These are phyloP conservation scores for Gymnocephalus cernua DNA, from an alignment of 2,113 vertebrate genomes.

Conservation along the genomic window DNA sequence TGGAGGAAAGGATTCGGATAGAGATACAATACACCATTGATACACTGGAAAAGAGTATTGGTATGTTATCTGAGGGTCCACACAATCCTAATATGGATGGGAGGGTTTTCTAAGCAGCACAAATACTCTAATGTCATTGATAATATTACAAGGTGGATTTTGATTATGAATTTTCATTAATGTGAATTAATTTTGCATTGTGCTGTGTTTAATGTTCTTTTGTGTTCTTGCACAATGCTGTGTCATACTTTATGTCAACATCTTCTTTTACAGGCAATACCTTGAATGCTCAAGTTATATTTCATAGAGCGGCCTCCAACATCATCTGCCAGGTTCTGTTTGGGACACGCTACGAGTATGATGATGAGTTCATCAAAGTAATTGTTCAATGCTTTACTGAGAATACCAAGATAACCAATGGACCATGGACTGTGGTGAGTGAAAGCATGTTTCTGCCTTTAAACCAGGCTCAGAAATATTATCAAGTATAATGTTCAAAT, in stretches of 20 bases:
- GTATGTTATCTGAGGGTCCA: conserved; percentile 6
- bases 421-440: conserved; percentile 69
- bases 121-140: too few species aligned
- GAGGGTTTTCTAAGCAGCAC: too few species aligned
- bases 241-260: not conserved
- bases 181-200: too few species aligned
- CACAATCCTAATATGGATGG: too few species aligned
- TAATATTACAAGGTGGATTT: too few species aligned
- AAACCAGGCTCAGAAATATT: too few species aligned
- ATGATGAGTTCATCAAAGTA: conserved; percentile 61
- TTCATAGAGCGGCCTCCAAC: conserved; percentile 80
- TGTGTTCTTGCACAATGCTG: too few species aligned
- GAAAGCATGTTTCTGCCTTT: not conserved
- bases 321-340: conserved; percentile 85
- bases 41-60: conserved; percentile 39
- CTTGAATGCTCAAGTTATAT: conserved; percentile 59
- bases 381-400: conserved; percentile 47
- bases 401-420: conserved; percentile 53
- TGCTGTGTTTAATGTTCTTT: too few species aligned
- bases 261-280: conserved; percentile 38
- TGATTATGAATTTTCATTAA: too few species aligned
- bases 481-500: too few species aligned
- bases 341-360: conserved; percentile 78
- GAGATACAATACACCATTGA: conserved; percentile 69
- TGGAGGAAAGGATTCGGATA: conserved; percentile 81